Evolutionary conservation across 2,113 vertebrate species (phyloP), one percentile per base, ranked within the genome.

Genomic region (Eidolon helvum): DNA sequence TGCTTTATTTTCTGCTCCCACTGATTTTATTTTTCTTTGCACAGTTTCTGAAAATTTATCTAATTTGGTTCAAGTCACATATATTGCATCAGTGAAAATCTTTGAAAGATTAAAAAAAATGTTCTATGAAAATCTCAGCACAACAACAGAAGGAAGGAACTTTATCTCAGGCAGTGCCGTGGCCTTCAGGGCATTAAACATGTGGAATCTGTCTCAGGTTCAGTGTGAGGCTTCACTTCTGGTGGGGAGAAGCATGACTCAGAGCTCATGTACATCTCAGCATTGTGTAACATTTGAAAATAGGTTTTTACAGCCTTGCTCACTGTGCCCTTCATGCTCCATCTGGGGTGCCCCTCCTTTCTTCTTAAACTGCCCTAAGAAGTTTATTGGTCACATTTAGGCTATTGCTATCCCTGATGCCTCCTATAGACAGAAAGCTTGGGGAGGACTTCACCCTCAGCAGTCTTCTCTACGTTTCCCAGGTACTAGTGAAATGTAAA

Each of bases 21-120:
- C 43, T 35, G 71, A 77, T 71, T 96, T 89, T 26, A 48, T 71
- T 84, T 93, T 93, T 91, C 84, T 93, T 82, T 83, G 55, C 35
- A 57, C 50, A 40, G n/a, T 33, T 97, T 95, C 65, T 28, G 45
- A 87, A 91, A 83, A 63, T 79, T 53, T 61, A 68, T 45, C 28
- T 83, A 65, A 50, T 80, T 93, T 90, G 48, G 53, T 69, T 82
- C 59, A 88, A 90, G 74, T 69, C 43, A 57, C 50, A 66, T 89
- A 92, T 69, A 75, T 82, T 87, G 30, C 59, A 87, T 65, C 14
- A 45, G 19, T 83, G 48, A 87, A 66, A 86, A 91, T 61, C 68
- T 84, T 74, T 59, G 35, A 68, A 89, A 83, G 38, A 89, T 65
- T 5, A 53, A n/a, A 45, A 74, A 74, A 43, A 43, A 0, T 15